phyloP scores from a whole-genome alignment of 2,113 vertebrate species.

The Mastomys coucha region DNA sequence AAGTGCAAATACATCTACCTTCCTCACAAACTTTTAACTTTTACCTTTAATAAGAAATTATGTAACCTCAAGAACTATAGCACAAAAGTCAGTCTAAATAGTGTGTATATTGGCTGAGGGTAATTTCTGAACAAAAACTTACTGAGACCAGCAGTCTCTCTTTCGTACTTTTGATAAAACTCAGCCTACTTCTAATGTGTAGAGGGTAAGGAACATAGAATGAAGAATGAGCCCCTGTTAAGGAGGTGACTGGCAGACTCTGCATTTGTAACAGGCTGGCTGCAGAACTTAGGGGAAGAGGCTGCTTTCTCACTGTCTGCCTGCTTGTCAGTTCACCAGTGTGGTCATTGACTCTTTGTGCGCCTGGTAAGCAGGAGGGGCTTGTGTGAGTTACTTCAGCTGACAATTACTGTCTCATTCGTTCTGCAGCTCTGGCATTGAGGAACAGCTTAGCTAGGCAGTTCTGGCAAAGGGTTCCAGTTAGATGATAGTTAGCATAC shows the following conservation, averaged over 20 bases:
- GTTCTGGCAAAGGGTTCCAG: neutral
- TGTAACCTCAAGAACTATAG: neutral
- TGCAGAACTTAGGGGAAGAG: neutral
- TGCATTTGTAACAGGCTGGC: neutral
- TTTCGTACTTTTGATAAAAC: neutral
- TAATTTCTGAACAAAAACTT: neutral
- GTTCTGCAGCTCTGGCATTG: neutral
- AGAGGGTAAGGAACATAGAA: neutral
- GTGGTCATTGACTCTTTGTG: neutral
- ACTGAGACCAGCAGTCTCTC: neutral
- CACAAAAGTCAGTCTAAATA: neutral
- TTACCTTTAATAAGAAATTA: slow-evolving; percentile 21
- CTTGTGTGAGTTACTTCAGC: neutral
- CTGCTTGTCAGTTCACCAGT: neutral
- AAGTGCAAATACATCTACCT: neutral
- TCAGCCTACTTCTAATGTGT: neutral
- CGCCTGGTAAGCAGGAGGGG: neutral
- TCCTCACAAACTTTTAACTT: neutral
- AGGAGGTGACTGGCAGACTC: neutral
- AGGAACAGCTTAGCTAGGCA: neutral
- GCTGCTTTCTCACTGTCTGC: neutral
- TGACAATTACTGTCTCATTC: neutral
- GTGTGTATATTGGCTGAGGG: neutral
- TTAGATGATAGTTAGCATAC: neutral
- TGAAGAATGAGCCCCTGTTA: neutral